Conservation (phyloP, 2,888 invertebrate species). For the Branchipolynoe longqiensis region DNA sequence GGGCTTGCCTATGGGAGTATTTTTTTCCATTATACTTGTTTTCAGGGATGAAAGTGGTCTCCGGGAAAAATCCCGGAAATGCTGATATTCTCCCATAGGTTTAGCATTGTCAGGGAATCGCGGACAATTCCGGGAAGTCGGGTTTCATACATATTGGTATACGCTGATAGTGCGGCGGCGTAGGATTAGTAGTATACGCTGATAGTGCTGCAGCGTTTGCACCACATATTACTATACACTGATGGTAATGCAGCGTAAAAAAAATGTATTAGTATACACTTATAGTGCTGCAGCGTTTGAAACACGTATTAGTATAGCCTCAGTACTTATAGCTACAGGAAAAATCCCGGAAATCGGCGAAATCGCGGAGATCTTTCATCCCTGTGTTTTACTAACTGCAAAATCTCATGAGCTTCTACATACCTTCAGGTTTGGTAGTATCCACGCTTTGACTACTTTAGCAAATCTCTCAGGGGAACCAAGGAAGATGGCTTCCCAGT, state of each 20-base stretch:
- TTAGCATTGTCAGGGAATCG: no score
- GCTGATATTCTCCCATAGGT: not conserved
- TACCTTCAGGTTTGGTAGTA: slow-evolving; percentile 52
- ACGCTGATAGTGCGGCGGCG: no score
- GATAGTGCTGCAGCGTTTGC: no score
- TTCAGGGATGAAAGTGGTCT: no score
- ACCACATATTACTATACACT: not conserved
- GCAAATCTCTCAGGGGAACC: slow-evolving; percentile 37
- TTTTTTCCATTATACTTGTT: no score
- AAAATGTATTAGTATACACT: not conserved
- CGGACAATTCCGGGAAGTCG: no score
- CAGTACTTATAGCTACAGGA: not conserved
- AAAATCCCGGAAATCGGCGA: not conserved
- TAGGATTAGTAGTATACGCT: no score
- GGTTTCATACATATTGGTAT: no score
- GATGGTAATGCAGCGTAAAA: not conserved
- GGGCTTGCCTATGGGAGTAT: no score
- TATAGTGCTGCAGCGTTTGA: no score
- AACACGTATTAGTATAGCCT: no score
- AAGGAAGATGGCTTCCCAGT: slow-evolving; percentile 56
- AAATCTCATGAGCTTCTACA: not conserved
- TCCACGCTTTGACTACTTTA: slow-evolving; percentile 43
- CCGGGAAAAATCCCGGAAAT: no score
- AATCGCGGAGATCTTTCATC: not conserved
- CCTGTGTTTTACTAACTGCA: not conserved